These are phyloP conservation scores for Phymatocera aterrima DNA, from an alignment of 2,888 invertebrate species.

Conservation along the genomic window DNA sequence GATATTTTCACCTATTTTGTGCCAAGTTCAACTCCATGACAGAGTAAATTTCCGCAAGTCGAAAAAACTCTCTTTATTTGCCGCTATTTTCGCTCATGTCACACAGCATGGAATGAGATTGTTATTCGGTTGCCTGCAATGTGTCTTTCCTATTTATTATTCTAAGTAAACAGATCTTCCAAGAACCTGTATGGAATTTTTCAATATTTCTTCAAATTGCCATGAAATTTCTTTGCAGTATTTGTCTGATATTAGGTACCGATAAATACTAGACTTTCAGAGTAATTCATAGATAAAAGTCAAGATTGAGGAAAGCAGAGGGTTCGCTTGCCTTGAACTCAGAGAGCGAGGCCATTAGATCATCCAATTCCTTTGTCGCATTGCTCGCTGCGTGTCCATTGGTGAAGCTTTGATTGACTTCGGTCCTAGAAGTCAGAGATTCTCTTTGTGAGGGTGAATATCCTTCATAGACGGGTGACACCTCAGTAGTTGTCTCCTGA, in stretches of 20 bases:
- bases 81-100: neutral
- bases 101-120: neutral
- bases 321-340: conserved; percentile 91
- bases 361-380: conserved; percentile 96
- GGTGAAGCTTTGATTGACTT: conserved; percentile 60
- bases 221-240: neutral
- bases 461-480: conserved; percentile 68
- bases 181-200: neutral
- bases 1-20: conserved; percentile 18
- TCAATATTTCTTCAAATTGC: neutral
- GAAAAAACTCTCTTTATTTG: neutral
- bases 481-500: conserved; percentile 74
- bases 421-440: conserved; percentile 61
- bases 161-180: neutral
- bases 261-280: too few relatives aligned
- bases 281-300: neutral
- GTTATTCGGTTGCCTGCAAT: too few relatives aligned
- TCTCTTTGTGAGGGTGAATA: conserved; percentile 64
- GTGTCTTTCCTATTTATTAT: too few relatives aligned
- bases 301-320: neutral
- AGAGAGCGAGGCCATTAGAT: conserved; percentile 96
- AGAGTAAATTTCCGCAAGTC: neutral
- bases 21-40: conserved; percentile 37
- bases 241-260: neutral
- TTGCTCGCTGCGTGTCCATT: conserved; percentile 82